These are phyloP conservation scores for Drosophila nannoptera DNA, from an alignment of 1,140 invertebrate species.

Conservation along the genomic window DNA sequence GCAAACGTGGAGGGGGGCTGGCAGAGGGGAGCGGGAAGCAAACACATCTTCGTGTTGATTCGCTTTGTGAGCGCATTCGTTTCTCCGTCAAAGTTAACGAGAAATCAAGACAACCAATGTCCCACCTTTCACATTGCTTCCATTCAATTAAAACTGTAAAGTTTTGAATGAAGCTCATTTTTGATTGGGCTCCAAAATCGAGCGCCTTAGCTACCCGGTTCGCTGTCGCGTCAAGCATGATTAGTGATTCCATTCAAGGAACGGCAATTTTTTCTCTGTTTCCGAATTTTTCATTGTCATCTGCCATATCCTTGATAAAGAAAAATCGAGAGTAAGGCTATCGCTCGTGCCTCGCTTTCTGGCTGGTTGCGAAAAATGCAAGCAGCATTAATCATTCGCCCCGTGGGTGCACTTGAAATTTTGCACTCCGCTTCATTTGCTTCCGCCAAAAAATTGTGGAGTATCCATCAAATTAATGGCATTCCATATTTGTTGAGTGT, in stretches of 20 bases:
- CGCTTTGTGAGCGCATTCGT: slow-evolving; percentile 52
- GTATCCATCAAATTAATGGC: slow-evolving; percentile 68
- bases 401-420: slow-evolving; percentile 33
- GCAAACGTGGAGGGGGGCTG: neutral
- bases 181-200: neutral
- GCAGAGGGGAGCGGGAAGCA: neutral
- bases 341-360: neutral
- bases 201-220: too few relatives aligned
- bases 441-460: slow-evolving; percentile 11
- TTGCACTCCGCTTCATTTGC: neutral
- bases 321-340: neutral
- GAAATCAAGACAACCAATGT: neutral
- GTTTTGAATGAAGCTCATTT: slow-evolving; percentile 20
- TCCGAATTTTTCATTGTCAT: slow-evolving; percentile 5
- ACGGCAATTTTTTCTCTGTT: neutral
- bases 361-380: slow-evolving; percentile 15
- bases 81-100: slow-evolving; percentile 39
- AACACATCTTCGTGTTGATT: slow-evolving; percentile 40
- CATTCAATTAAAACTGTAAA: slow-evolving; percentile 39
- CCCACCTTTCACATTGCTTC: slow-evolving; percentile 21
- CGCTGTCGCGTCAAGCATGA: neutral
- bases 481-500: slow-evolving; percentile 62
- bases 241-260: slow-evolving; percentile 7
- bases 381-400: slow-evolving; percentile 65
- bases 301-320: neutral